Evolutionary conservation across 2,888 invertebrate genomes (phyloP), one percentile per base, ranked within the genome.

Genomic region (Lasioglossum zephyrum): DNA sequence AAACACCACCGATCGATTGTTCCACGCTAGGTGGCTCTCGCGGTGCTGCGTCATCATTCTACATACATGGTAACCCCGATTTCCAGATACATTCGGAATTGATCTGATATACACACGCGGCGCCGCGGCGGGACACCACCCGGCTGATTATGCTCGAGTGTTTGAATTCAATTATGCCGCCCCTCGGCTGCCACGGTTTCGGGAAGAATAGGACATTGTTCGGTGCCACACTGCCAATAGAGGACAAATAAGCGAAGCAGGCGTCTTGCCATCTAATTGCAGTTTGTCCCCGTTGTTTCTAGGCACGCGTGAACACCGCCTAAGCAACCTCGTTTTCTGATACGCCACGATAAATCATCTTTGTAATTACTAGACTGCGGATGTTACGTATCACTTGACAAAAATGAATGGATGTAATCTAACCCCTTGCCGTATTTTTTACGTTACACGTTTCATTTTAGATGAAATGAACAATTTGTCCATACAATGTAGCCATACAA

Each of bases 1-100:
- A 92, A 92, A 93, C 82, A 80, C 87, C 63, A 6, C 18, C 66
- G 79, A 93, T 92, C 92, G 93, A 93, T 92, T 87, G 87, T 60
- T 77, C 72, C 72, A 81, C 79, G 85, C 66, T 84, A 90, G 87
- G 86, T 83, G 90, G 87, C 88, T 80, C 85, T 85, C 75, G 73
- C 76, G 87, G 82, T 77, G 86, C 86, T 73, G 89, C 85, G 80
- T 88, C 90, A 78, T 84, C 86, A 76, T 75, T 77, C 81, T 73
- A 85, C 80, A 83, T 79, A 80, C 80, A 83, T 79, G 77, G 83
- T 82, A 90, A 81, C 86, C 90, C 76, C 82, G 90, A 84, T 89
- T 85, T 85, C 78, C 79, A 82, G 75, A 82, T 83, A 85, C 70
- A 75, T 85, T 75, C 70, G 69, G 72, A 70, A 75, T 85, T 79